Evolutionary conservation across 2,113 vertebrate genomes (phyloP).

Genomic region (Catharus fuscescens): DNA sequence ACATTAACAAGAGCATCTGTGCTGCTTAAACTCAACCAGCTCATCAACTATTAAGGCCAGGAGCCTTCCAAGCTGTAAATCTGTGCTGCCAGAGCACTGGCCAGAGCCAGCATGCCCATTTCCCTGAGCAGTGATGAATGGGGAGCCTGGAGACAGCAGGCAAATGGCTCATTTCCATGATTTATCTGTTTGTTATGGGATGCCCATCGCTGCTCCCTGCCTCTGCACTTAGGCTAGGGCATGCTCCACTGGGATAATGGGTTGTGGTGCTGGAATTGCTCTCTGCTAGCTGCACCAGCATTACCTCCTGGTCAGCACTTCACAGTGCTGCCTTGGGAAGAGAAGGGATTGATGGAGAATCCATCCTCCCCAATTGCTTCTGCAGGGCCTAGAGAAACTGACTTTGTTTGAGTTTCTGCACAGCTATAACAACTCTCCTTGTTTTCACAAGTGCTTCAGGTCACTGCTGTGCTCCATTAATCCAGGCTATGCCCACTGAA

Average conservation of each 20-base stretch:
- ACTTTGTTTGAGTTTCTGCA: background rate
- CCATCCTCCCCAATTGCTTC: background rate
- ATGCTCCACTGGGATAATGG: background rate
- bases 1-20: background rate
- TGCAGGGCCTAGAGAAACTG: background rate
- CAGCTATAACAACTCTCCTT: background rate
- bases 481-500: background rate
- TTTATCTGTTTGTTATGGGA: background rate
- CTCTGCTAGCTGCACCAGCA: background rate
- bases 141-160: background rate
- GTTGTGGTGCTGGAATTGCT: background rate
- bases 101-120: background rate
- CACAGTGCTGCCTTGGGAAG: background rate
- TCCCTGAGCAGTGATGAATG: background rate
- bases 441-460: background rate
- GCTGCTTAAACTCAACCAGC: background rate
- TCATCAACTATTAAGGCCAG: background rate
- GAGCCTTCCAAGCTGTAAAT: background rate
- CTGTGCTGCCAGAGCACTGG: background rate
- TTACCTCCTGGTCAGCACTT: background rate
- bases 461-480: background rate
- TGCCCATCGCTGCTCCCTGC: accelerated
- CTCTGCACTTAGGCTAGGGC: background rate
- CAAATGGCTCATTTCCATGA: background rate
- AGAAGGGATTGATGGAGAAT: background rate